A percentile compares a stretch with the other conserved stretches of the same genome.
These are phyloP conservation scores for Spinus olivaceus DNA, from an alignment of 2,797 vertebrate genomes.

Conservation along the genomic window DNA sequence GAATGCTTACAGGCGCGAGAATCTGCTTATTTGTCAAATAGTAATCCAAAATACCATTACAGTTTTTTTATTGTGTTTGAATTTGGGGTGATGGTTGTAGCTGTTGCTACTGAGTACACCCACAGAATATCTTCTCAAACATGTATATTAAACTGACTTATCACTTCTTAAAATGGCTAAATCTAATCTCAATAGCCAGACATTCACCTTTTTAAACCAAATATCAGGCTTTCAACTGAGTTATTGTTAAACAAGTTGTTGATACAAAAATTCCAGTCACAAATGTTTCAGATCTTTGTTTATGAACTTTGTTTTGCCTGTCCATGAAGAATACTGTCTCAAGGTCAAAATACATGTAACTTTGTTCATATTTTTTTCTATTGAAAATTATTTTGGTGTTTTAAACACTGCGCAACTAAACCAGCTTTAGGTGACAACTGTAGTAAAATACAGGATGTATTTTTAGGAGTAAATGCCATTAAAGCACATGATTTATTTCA, in stretches of 20 bases:
- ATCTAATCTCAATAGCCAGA: neutral
- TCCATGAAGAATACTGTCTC: neutral
- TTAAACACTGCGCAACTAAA: neutral
- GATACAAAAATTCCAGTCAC: neutral
- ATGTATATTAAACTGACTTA: neutral
- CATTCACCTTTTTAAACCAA: neutral
- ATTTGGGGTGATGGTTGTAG: neutral
- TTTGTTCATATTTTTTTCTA: neutral
- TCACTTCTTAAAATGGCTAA: neutral
- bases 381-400: neutral
- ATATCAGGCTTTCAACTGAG: neutral
- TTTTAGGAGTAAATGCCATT: neutral
- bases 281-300: neutral
- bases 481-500: neutral
- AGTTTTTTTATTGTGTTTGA: neutral
- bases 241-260: neutral
- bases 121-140: neutral
- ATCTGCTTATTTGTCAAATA: neutral
- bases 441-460: neutral
- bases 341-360: neutral
- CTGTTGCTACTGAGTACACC: neutral
- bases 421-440: neutral
- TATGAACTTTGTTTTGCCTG: neutral
- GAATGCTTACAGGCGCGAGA: neutral
- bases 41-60: neutral